Evolutionary conservation across 1,140 invertebrate species (phyloP).

Genomic region (Ericerus pela): DNA sequence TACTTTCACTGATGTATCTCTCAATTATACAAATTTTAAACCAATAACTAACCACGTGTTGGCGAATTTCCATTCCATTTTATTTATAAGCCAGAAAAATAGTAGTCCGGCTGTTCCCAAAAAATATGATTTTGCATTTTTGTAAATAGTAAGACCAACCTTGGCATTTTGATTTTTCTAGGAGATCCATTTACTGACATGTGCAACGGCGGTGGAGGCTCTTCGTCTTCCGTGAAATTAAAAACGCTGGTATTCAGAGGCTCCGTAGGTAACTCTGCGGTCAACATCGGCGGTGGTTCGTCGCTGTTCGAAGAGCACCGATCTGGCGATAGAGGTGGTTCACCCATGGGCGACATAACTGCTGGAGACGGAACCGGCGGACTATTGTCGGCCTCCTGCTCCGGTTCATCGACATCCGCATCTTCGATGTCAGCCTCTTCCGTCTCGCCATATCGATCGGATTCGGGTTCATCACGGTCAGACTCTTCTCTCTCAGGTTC

Average conservation of each 20-base stretch:
- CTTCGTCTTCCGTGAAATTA: conserved; percentile 28
- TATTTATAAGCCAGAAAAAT: too few relatives aligned
- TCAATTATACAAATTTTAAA: too few relatives aligned
- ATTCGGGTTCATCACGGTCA: neutral
- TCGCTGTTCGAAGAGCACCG: conserved; percentile 10
- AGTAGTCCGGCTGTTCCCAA: too few relatives aligned
- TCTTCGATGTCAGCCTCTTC: conserved; percentile 1
- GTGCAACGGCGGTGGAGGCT: conserved; percentile 25
- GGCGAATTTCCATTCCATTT: too few relatives aligned
- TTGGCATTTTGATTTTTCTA: conserved; percentile 27
- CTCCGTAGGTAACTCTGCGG: conserved; percentile 16
- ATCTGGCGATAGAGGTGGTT: conserved; percentile 8
- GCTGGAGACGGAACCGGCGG: conserved; percentile 14
- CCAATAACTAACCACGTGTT: too few relatives aligned
- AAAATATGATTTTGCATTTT: too few relatives aligned
- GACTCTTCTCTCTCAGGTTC: too few relatives aligned
- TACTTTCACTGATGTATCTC: too few relatives aligned
- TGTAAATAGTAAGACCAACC: too few relatives aligned
- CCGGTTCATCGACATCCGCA: conserved; percentile 27
- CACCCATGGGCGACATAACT: conserved; percentile 5
- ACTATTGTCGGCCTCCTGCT: conserved; percentile 23
- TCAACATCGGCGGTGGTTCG: conserved; percentile 17
- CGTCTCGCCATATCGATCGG: neutral
- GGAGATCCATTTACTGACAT: conserved; percentile 21
- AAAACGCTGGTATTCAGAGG: conserved; percentile 23